Evolutionary conservation across 2,797 vertebrate genomes (phyloP).

Genomic region (Aldrovandia affinis): DNA sequence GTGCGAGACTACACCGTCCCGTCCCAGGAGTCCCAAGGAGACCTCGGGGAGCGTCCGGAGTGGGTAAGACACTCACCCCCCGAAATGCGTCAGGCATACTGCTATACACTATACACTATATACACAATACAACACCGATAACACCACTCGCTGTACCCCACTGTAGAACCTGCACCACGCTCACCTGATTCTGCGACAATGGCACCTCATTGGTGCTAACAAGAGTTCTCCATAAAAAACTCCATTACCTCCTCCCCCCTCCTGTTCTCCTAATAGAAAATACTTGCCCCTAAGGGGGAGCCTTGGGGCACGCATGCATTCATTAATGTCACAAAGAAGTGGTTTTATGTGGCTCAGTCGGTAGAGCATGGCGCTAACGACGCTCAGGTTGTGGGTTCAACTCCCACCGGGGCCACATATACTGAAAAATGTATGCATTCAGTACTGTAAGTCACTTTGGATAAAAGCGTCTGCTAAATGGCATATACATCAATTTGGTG

Average conservation of each 20-base stretch:
- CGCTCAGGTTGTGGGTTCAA: too few relatives aligned
- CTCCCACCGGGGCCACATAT: too few relatives aligned
- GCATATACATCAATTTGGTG: too few relatives aligned
- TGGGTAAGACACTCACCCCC: slow-evolving; percentile 79
- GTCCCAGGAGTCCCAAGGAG: slow-evolving; percentile 68
- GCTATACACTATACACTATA: neutral
- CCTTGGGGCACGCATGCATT: too few relatives aligned
- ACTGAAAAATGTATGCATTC: too few relatives aligned
- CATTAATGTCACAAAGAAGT: too few relatives aligned
- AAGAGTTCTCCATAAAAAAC: neutral
- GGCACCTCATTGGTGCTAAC: neutral
- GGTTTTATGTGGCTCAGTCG: too few relatives aligned
- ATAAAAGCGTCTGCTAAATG: too few relatives aligned
- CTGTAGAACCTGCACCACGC: neutral
- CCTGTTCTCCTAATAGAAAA: neutral
- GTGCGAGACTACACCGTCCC: slow-evolving; percentile 86
- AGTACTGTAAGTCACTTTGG: too few relatives aligned
- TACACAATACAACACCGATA: neutral
- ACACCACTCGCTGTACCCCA: neutral
- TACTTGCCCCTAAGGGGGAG: neutral
- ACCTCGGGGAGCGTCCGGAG: slow-evolving; percentile 81
- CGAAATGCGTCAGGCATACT: neutral
- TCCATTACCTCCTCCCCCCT: too few relatives aligned
- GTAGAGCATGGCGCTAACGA: too few relatives aligned
- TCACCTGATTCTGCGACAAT: neutral